phyloP scores from a whole-genome alignment of 2,888 invertebrate genomes.

The Eulithis testata region DNA sequence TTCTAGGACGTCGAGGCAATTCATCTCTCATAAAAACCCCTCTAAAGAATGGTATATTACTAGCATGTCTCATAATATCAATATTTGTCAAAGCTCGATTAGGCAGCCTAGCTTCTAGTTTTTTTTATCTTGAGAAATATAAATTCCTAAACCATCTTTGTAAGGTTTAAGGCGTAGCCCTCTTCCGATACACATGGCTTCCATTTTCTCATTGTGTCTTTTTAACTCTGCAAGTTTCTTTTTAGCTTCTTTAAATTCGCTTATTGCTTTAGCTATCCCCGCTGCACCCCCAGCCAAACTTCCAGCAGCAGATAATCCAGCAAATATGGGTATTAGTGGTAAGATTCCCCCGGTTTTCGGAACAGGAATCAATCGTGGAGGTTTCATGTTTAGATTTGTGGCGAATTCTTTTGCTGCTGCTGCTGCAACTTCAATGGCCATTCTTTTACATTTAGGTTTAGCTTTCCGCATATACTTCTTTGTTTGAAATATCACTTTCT shows the following conservation, averaged over 20 bases:
- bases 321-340: constrained; percentile 13
- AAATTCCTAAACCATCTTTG: not conserved
- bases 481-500: not conserved
- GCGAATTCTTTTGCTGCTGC: constrained; percentile 1
- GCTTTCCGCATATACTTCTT: not conserved
- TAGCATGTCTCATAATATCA: constrained; percentile 4
- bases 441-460: constrained; percentile 7
- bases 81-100: constrained; percentile 13
- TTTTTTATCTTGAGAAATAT: constrained; percentile 9
- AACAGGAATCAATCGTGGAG: constrained; percentile 1
- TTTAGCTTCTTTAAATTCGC: not conserved
- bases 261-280: constrained; percentile 4
- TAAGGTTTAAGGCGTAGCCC: constrained; percentile 1
- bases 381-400: not conserved
- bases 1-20: constrained; percentile 3
- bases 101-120: constrained; percentile 7
- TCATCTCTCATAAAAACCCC: constrained; percentile 28
- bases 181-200: too few relatives aligned
- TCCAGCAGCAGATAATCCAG: constrained; percentile 8
- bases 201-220: constrained; percentile 8
- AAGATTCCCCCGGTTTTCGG: constrained; percentile 10
- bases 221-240: not conserved
- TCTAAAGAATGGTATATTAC: constrained; percentile 18
- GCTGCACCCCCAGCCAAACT: not conserved
- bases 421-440: not conserved